Percentiles rank a stretch among this genome's conserved stretches.
phyloP scores from a whole-genome alignment of 2,797 vertebrate species.

The Scleropages formosus region DNA sequence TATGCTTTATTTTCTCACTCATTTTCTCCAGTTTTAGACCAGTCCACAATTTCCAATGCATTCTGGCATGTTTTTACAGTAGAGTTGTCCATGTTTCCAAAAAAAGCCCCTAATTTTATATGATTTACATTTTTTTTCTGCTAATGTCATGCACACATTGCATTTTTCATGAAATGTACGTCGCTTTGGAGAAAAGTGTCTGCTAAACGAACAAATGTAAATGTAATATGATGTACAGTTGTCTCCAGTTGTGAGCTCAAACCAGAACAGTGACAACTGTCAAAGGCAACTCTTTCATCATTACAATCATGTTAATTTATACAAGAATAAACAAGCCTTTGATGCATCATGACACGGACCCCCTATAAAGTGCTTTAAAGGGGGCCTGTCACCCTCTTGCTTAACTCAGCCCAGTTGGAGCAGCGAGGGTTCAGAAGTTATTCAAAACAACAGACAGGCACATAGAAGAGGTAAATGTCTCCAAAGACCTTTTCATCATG shows the following conservation, averaged over 20 bases:
- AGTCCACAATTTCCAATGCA: constrained; percentile 11
- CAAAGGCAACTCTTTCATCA: constrained; percentile 20
- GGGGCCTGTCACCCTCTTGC: constrained; percentile 31
- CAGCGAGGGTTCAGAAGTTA: no score
- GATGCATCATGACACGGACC: constrained; percentile 34
- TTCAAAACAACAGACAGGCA: no score
- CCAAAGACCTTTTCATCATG: not conserved
- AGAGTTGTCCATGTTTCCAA: not conserved
- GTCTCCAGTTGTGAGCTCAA: not conserved
- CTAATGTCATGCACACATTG: no score
- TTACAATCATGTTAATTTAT: constrained; percentile 37
- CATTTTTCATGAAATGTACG: no score
- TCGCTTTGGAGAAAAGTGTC: no score
- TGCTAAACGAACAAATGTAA: no score
- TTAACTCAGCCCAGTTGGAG: constrained; percentile 35
- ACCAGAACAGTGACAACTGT: not conserved
- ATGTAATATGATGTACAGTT: no score
- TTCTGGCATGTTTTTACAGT: not conserved
- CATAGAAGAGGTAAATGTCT: no score
- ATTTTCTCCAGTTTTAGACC: not conserved
- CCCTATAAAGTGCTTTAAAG: constrained; percentile 37
- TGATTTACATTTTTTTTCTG: no score
- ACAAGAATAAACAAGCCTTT: constrained; percentile 36
- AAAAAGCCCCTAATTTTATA: not conserved
- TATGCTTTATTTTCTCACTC: not conserved